Conservation (phyloP, 2,888 invertebrate species). For the Chloroclysta siterata region DNA sequence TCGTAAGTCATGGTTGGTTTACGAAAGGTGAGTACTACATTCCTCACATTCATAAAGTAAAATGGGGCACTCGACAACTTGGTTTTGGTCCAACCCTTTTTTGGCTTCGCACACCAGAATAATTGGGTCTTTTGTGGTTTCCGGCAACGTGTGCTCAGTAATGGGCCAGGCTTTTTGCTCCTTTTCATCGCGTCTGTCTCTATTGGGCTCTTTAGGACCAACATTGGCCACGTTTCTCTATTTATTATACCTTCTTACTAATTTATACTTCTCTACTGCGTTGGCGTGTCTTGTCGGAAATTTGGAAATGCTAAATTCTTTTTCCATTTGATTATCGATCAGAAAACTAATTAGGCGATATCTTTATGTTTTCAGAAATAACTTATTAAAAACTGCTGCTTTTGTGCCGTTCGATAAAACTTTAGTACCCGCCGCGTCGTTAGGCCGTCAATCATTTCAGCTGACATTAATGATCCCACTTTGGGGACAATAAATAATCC, state of each 20-base stretch:
- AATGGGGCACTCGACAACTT: conserved; percentile 62
- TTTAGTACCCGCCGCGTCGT: conserved; percentile 43
- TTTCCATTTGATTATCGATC: not conserved
- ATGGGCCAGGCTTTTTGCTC: conserved; percentile 69
- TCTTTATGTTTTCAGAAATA: not conserved
- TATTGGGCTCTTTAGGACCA: conserved; percentile 58
- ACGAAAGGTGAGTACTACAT: conserved; percentile 38
- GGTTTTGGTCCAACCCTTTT: conserved; percentile 71
- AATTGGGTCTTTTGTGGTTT: conserved; percentile 80
- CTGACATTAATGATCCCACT: conserved; percentile 61
- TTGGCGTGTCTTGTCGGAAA: not conserved
- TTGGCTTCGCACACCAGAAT: conserved; percentile 72
- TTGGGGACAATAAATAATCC: conserved; percentile 62
- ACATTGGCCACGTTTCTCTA: conserved; percentile 49
- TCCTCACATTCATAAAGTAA: conserved; percentile 55
- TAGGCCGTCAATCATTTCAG: conserved; percentile 54
- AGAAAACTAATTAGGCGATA: not conserved
- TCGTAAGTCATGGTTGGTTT: conserved; percentile 18
- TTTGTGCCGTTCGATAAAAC: conserved; percentile 38
- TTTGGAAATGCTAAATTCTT: not conserved
- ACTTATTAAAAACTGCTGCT: conserved; percentile 21
- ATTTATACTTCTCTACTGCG: not conserved
- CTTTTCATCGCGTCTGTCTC: conserved; percentile 62
- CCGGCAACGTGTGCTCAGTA: conserved; percentile 68
- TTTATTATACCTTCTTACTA: not conserved